Evolutionary conservation across 2,113 vertebrate species (phyloP), one percentile per base, ranked within the genome.

Genomic region (Rissa tridactyla): DNA sequence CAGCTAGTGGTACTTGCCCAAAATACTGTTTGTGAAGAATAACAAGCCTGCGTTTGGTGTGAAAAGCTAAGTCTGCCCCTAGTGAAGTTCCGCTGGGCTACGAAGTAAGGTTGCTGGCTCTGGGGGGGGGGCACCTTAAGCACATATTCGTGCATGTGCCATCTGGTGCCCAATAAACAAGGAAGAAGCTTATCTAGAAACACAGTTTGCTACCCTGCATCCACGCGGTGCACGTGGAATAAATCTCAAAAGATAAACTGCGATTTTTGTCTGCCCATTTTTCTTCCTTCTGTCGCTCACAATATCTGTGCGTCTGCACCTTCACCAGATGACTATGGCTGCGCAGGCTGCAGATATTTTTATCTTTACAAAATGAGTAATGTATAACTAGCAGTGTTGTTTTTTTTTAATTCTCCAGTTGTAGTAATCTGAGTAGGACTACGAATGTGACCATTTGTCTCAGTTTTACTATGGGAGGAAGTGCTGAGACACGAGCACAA

Each of bases 401-500:
- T 64, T 29, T 22, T 40, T 30, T 29, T 84, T 92, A 34, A 76
- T 21, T 62, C 40, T 73, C 34, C n/a, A 91, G 23, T 38, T 65
- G n/a, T 57, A 80, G 71, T 65, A 52, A 42, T 38, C 71, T 66
- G 46, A 42, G 14, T 29, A 46, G 46, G 6, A 32, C 30, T 73
- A 36, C 2, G 2, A 88, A 10, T 55, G 17, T 2, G 16, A n/a
- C 42, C 82, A 30, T 87, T 85, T 96, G 51, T 93, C 83, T 40
- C 29, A 66, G 36, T 82, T 94, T 38, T 54, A 30, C 73, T 87
- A 26, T 76, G 62, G 73, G 54, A 96, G 95, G 96, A 95, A 96
- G 90, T 68, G 38, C 69, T 81, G 77, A 71, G 69, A 79, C 49
- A 21, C 0, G 1, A 83, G 68, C 86, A 92, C 89, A 94, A 92